Evolutionary conservation across 2,888 invertebrate genomes (phyloP), one percentile per base, ranked within the genome.

Genomic region (Pediacus dermestoides): DNA sequence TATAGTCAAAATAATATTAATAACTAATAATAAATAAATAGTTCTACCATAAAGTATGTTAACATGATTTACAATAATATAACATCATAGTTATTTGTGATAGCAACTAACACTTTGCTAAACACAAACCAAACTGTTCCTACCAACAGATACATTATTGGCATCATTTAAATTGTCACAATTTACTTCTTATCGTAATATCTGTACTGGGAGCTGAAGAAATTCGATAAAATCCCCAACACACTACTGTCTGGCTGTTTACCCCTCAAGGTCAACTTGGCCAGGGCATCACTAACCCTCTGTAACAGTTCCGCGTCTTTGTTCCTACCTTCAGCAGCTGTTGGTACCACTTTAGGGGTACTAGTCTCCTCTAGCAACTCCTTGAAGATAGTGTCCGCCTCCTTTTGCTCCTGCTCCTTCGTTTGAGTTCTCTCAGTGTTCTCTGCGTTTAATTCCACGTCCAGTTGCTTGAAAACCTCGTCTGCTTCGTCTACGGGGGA

Each of bases 201-300:
- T 43, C 49, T 52, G 23, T 60, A 59, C 35, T 63, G 63, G n/a
- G 63, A 55, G 43, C 55, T 61, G 44, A 67, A 67, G 42, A 67
- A 36, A 14, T 64, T 63, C 34, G 60, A 53, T n/a, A 68, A 44
- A 21, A 66, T 58, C 21, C 64, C 60, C 15, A 70, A 50, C 26
- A 68, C 55, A 40, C 58, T 63, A 2, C 59, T 45, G 39, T 67
- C 65, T 2, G 64, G 58, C n/a, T 60, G 53, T 3, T 59, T 52
- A 31, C 65, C 66, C 36, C 56, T 53, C 30, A 64, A 37, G 16
- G 63, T 59, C 16, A 66, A 57, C 40, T 62, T 65, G 16, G 65
- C 60, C 27, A 68, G 52, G 15, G 65, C 64, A 35, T 67, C 61
- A 16, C 60, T 62, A 2, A 64, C 60, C 42, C 52, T 57, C 25